Evolutionary conservation across 2,113 vertebrate species (phyloP), one percentile per base, ranked within the genome.

Genomic region (Apeltes quadracus): DNA sequence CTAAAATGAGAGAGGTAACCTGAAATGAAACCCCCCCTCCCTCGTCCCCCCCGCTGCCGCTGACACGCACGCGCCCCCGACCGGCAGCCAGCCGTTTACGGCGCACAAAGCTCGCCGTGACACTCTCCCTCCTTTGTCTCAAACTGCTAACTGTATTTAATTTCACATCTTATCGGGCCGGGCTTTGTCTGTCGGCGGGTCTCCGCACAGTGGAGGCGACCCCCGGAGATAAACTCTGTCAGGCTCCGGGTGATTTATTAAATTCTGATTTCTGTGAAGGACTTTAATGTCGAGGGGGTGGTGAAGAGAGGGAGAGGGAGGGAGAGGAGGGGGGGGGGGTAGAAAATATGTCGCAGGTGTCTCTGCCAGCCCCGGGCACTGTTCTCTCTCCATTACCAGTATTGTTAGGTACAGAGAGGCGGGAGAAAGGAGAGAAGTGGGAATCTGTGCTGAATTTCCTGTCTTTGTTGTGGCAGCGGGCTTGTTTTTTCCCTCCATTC

Each of bases 241-340:
- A 94, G 92, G 92, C 95, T 92, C 92, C 87, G 82, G 87, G 93
- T 95, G 94, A 93, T 94, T 94, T 95, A 94, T 94, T 95, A 94
- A 94, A 95, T 94, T 95, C 91, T 93, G 92, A 94, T 92, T 94
- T 94, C 90, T 94, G 93, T 94, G 93, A 95, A 95, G 92, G 92
- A 94, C 90, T 93, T 94, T 91, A 89, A 95, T 93, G 91, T 91
- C 84, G 87, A 87, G 85, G 91, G 88, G 91, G 83, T 75, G 22
- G 73, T 74, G 85, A 84, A 75, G 77, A 79, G 83, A 29, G 87
- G 79, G 81, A 61, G 83, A 79, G 68, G 69, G 75, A 65, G 54
- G 0, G 41, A 54, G 54, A n/a, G 27, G 67, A 3, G 58, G 62
- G 72, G 72, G 69, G 3, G 51, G 72, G 27, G 22, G 58, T 55